Base-by-base conservation (phyloP, 2,113 vertebrate species). In the Onychostoma macrolepis region DNA sequence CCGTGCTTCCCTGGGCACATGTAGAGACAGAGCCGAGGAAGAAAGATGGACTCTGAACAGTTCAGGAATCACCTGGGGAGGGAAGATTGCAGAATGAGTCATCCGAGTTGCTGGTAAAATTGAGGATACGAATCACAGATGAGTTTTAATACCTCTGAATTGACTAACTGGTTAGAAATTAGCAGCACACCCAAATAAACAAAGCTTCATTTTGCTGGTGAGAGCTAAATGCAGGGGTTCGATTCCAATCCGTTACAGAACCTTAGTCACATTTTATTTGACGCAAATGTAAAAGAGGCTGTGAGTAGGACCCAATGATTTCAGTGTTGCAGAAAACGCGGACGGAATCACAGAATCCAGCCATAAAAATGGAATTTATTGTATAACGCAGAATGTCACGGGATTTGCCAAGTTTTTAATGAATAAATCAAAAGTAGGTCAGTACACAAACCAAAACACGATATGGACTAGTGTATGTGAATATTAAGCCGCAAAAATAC, bases 41-140 rank as follows among this genome's bases (percentile, higher is more conserved):
- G 81, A 63, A 83, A 53, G 87, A 87, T 30, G 75, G 81, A 90
- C 84, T 90, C 86, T 71, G 92, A 90, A 83, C 87, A 89, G 90
- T 86, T 91, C 90, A 93, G 88, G 91, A 93, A 89, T 88, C 41
- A 87, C 89, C 89, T 91, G 88, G 45, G 61, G 72, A 76, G 78
- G 33, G 7, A 77, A 43, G 3, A 3, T 5, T 71, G 19, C 9
- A 72, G 12, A 80, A 56, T 89, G 56, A 84, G 74, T 71, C 38
- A 83, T 36, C 8, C 5, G 38, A 86, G 43, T 21, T 43, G 36
- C 21, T 4, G 21, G 7, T 80, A 24, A 24, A 74, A 36, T 38
- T 43, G 6, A 85, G 76, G 24, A 67, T 38, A 72, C 80, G 33
- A 80, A 72, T 86, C 48, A 80, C 33, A 41, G 21, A 65, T 71